A percentile compares a stretch with the other conserved stretches of the same genome.
phyloP scores from a whole-genome alignment of 2,797 vertebrate genomes.

The Monodelphis domestica region DNA sequence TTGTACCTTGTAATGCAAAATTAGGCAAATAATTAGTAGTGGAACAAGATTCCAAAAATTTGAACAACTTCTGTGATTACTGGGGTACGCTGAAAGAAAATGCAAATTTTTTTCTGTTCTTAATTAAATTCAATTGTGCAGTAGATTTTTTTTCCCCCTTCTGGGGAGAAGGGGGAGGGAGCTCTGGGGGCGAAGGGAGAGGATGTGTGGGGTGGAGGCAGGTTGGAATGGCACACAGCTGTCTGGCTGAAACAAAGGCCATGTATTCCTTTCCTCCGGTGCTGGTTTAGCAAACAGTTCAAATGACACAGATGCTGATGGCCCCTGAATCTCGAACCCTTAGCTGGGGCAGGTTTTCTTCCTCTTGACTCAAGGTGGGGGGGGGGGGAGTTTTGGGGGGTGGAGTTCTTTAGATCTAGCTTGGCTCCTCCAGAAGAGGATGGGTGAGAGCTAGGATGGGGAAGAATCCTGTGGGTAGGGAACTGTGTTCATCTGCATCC shows the following conservation, averaged over 20 bases:
- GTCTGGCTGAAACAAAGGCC: constrained; percentile 82
- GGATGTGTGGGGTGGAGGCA: constrained; percentile 72
- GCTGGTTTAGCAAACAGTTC: constrained; percentile 60
- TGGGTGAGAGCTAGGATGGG: background rate
- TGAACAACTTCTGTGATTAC: constrained; percentile 82
- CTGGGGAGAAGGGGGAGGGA: constrained; percentile 40
- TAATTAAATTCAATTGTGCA: constrained; percentile 88
- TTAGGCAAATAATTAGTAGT: constrained; percentile 80
- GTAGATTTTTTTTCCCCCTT: constrained; percentile 67
- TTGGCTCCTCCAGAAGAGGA: background rate
- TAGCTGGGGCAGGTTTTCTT: background rate
- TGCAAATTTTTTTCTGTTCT: constrained; percentile 88
- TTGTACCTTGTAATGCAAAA: constrained; percentile 76
- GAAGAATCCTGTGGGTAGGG: constrained; percentile 37
- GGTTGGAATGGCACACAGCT: constrained; percentile 82
- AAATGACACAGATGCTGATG: constrained; percentile 72
- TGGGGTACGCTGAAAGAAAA: constrained; percentile 84
- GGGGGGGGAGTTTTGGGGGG: background rate
- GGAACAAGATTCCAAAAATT: constrained; percentile 81
- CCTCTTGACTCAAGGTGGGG: background rate
- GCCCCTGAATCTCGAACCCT: background rate
- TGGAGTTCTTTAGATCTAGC: background rate
- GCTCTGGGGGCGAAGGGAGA: constrained; percentile 36
- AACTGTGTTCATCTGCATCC: background rate
- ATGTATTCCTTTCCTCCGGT: constrained; percentile 64